Percentiles rank a stretch among this genome's conserved stretches.
Evolutionary conservation across 1,140 invertebrate genomes (phyloP).

Genomic region (Camponotus pennsylvanicus): DNA sequence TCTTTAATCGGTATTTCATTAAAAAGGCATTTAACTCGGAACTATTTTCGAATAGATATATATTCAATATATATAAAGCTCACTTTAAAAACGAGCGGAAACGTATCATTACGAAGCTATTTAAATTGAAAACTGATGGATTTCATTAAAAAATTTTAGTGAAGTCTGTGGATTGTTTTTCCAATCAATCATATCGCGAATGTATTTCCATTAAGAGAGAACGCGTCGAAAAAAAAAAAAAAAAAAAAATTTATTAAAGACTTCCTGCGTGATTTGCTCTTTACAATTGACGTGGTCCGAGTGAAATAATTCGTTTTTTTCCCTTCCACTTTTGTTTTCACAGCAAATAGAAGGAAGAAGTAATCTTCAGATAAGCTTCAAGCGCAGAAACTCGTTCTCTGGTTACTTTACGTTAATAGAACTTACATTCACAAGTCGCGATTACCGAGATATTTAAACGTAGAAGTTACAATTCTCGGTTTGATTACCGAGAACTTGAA

Average conservation of each 20-base stretch:
- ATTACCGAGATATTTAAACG: constrained; percentile 44
- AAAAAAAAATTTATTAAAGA: constrained; percentile 25
- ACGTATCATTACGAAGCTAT: neutral
- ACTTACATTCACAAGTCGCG: constrained; percentile 33
- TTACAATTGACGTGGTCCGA: constrained; percentile 5
- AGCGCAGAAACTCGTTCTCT: constrained; percentile 6
- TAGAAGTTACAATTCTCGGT: constrained; percentile 31
- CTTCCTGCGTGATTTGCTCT: neutral
- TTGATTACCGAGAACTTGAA: constrained; percentile 30
- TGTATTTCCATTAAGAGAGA: neutral
- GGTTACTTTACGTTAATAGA: constrained; percentile 44
- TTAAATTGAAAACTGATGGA: neutral
- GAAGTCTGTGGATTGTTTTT: constrained; percentile 9
- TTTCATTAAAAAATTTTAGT: constrained; percentile 18
- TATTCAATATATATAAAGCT: neutral
- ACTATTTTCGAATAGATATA: neutral
- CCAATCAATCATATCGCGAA: neutral
- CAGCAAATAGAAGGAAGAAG: constrained; percentile 23
- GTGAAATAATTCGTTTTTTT: neutral
- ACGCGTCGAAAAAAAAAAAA: neutral
- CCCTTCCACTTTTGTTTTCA: neutral
- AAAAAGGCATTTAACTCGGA: neutral
- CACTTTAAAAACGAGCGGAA: neutral
- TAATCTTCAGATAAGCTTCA: constrained; percentile 45
- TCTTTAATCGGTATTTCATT: constrained; percentile 24